phyloP scores from a whole-genome alignment of 2,797 vertebrate species.

The Tolypeutes matacus region DNA sequence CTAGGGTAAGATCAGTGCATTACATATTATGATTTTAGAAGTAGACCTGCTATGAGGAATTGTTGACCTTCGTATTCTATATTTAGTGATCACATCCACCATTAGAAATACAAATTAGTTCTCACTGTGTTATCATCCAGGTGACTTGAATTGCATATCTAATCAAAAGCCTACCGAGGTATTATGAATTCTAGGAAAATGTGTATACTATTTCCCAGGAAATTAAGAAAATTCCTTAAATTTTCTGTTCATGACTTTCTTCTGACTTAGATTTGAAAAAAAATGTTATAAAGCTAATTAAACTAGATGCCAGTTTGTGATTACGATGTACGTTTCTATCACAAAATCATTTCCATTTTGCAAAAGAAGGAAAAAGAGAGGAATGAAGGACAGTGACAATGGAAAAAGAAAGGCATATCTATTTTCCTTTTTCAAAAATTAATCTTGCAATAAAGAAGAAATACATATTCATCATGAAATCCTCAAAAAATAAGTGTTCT shows the following conservation, averaged over 20 bases:
- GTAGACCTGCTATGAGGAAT: not conserved
- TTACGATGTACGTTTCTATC: constrained; percentile 27
- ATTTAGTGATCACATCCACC: not conserved
- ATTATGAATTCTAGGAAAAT: constrained; percentile 10
- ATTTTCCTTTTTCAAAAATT: constrained; percentile 24
- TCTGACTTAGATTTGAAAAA: constrained; percentile 51
- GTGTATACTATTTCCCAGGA: not conserved
- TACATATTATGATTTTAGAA: constrained; percentile 13
- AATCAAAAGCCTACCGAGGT: constrained; percentile 25
- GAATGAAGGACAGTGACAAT: not conserved
- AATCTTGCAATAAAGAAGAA: constrained; percentile 25
- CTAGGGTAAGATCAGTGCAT: not conserved
- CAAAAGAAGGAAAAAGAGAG: not conserved
- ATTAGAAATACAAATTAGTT: not conserved
- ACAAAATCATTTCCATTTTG: constrained; percentile 29
- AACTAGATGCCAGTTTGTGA: constrained; percentile 57
- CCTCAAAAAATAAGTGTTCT: not conserved
- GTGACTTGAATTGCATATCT: constrained; percentile 39
- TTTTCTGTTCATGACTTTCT: constrained; percentile 29
- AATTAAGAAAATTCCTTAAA: constrained; percentile 49
- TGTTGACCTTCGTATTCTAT: not conserved
- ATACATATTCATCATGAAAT: not conserved
- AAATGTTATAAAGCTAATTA: constrained; percentile 62
- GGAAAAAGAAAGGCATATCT: not conserved
- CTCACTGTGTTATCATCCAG: not conserved